Conservation (phyloP, 2,888 invertebrate genomes). For the Lepetodrilus schrolli region DNA sequence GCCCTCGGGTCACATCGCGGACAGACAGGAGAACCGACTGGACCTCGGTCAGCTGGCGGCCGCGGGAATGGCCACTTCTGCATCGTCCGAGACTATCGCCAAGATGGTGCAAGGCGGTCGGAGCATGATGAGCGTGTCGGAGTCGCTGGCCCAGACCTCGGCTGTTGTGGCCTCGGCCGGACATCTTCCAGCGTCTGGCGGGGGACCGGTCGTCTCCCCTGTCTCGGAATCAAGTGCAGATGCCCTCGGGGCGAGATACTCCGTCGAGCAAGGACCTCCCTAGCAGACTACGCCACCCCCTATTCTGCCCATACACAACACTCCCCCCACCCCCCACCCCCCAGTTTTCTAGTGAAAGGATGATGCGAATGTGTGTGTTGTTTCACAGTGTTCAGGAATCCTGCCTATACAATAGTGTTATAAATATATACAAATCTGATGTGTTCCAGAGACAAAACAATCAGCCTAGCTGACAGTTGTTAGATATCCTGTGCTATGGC, state of each 20-base stretch:
- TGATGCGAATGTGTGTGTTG: not conserved
- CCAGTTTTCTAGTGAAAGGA: not conserved
- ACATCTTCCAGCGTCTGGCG: not conserved
- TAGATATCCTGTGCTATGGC: not conserved
- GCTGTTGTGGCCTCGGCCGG: not conserved
- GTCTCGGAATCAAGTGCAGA: not conserved
- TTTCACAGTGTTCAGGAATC: not conserved
- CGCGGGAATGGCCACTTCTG: not conserved
- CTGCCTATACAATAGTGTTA: conserved; percentile 5
- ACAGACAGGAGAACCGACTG: not conserved
- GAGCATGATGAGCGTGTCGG: not conserved
- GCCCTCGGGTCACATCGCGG: not conserved
- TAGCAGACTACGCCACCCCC: not conserved
- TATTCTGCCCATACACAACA: not conserved
- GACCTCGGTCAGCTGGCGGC: not conserved
- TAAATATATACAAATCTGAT: not conserved
- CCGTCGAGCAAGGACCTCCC: conserved; percentile 2
- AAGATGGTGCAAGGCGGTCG: not conserved
- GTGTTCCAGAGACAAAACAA: not conserved
- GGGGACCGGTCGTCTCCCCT: not conserved
- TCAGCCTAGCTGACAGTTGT: not conserved
- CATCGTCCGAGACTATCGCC: not conserved
- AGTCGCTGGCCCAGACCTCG: not conserved
- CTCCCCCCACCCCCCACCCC: no score
- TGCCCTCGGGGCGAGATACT: not conserved